A percentile compares a stretch with the other conserved stretches of the same genome.
Evolutionary conservation across 2,797 vertebrate genomes (phyloP).

Genomic region (Nannoperca obscura): DNA sequence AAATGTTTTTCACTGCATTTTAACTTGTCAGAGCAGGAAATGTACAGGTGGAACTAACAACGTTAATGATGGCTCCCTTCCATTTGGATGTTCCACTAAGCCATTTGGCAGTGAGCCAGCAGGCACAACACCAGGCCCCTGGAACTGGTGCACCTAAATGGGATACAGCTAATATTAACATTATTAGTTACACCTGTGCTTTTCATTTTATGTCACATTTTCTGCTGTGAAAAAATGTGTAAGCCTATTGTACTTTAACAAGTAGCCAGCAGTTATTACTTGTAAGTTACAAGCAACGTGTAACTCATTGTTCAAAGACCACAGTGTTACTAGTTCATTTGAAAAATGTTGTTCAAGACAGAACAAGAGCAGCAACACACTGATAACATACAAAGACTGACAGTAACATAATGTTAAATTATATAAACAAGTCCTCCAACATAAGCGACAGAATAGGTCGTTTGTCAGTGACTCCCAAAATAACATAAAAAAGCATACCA

Average conservation of each 20-base stretch:
- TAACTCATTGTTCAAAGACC: neutral
- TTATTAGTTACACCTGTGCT: slow-evolving; percentile 29
- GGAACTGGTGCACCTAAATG: neutral
- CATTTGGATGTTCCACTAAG: slow-evolving; percentile 28
- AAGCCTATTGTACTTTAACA: neutral
- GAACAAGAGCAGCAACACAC: neutral
- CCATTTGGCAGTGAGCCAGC: slow-evolving; percentile 14
- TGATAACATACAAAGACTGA: neutral
- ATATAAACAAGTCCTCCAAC: too few species aligned
- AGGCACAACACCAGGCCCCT: slow-evolving; percentile 22
- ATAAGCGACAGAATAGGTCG: too few species aligned
- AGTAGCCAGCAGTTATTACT: neutral
- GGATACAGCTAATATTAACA: slow-evolving; percentile 15
- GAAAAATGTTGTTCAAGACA: slow-evolving; percentile 4
- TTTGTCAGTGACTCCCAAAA: too few species aligned
- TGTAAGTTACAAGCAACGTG: neutral
- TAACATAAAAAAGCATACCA: too few species aligned
- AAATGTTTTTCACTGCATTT: slow-evolving; percentile 8
- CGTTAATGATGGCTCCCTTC: slow-evolving; percentile 31
- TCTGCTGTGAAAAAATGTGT: slow-evolving; percentile 5
- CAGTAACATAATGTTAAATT: neutral
- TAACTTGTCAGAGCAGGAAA: neutral
- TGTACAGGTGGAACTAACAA: slow-evolving; percentile 23
- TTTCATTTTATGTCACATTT: slow-evolving; percentile 17
- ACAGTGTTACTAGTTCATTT: neutral